A percentile compares a stretch with the other conserved stretches of the same genome.
Conservation (phyloP, 1,140 invertebrate species). For the Campoletis sonorensis region DNA sequence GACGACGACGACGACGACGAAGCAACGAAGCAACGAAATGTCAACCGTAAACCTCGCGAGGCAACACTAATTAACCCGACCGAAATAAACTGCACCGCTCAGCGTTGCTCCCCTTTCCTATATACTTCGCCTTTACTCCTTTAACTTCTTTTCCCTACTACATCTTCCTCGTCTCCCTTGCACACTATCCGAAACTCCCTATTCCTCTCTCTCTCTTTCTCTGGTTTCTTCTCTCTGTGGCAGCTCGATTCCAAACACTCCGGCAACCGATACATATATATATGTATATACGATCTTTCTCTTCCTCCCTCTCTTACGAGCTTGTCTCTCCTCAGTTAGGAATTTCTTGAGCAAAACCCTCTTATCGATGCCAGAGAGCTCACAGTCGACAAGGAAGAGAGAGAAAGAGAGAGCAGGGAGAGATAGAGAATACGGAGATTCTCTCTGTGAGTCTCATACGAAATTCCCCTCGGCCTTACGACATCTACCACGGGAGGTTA, state of each 20-base stretch:
- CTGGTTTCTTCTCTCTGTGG: conserved; percentile 8
- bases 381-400: not conserved
- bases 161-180: conserved; percentile 23
- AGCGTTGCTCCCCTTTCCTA: conserved; percentile 51
- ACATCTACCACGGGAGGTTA: conserved; percentile 30
- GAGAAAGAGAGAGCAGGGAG: not conserved
- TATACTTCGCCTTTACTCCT: conserved; percentile 44
- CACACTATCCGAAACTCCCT: conserved; percentile 1
- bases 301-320: not conserved
- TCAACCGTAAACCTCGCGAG: conserved; percentile 76
- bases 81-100: conserved; percentile 73
- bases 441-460: conserved; percentile 1
- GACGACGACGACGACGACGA: conserved; percentile 50
- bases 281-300: not conserved
- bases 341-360: conserved; percentile 39
- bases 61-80: conserved; percentile 77
- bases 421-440: conserved; percentile 16
- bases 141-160: conserved; percentile 43
- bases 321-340: conserved; percentile 24
- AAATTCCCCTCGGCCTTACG: conserved; percentile 28
- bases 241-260: conserved; percentile 20
- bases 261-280: not conserved
- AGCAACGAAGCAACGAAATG: conserved; percentile 73
- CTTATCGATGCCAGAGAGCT: conserved; percentile 37
- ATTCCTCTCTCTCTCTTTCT: not conserved